These are phyloP conservation scores for Periparus ater DNA, from an alignment of 2,797 vertebrate genomes.

Conservation along the genomic window DNA sequence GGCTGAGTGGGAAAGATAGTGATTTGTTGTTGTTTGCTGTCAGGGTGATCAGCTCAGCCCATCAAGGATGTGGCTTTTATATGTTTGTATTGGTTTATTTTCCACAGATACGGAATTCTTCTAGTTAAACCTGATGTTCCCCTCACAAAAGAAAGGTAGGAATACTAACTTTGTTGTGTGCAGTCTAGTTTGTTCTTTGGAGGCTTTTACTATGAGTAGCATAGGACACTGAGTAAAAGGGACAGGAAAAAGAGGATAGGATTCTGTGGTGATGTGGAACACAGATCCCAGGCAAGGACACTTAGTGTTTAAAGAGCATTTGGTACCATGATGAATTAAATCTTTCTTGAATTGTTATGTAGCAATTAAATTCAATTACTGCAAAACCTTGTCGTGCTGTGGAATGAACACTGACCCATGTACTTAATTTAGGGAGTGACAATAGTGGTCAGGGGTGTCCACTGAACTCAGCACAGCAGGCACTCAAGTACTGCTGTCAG, in stretches of 20 bases:
- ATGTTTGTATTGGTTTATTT: not conserved
- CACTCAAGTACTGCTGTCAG: not conserved
- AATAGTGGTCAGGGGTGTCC: not conserved
- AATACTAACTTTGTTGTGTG: not conserved
- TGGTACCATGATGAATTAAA: not conserved
- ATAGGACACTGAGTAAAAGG: not conserved
- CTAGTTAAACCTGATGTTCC: conserved; percentile 70
- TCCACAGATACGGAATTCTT: conserved; percentile 76
- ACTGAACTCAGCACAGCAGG: not conserved
- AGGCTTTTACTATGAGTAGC: not conserved
- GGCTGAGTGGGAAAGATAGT: not conserved
- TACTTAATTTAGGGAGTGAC: not conserved
- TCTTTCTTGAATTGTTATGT: not conserved
- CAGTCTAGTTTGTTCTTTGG: not conserved
- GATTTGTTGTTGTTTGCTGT: not conserved
- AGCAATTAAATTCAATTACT: not conserved
- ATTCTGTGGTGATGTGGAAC: not conserved
- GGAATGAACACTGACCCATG: not conserved
- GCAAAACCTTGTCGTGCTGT: not conserved
- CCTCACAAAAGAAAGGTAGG: conserved; percentile 76
- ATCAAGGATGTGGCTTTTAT: not conserved
- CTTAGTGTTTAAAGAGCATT: not conserved
- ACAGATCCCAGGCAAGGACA: not conserved
- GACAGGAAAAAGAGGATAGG: not conserved
- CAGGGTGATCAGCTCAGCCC: not conserved